phyloP scores from a whole-genome alignment of 2,888 invertebrate genomes.

The Neoscelio sp. region DNA sequence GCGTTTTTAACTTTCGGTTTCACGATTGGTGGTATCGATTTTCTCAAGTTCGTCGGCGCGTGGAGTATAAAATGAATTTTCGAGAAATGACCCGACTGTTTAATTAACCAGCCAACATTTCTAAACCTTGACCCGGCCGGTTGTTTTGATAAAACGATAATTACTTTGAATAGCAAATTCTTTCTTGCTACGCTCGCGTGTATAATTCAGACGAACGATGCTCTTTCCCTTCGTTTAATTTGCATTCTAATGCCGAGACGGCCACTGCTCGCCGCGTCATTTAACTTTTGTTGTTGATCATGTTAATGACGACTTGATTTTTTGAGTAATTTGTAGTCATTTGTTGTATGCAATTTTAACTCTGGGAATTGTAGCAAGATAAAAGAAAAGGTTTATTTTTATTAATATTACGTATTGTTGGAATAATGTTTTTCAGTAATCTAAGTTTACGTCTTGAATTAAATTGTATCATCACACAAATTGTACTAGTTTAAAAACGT shows the following conservation, averaged over 20 bases:
- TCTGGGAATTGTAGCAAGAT: too few relatives aligned
- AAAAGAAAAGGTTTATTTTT: neutral
- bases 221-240: constrained; percentile 14
- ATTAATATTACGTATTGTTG: too few relatives aligned
- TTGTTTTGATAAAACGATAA: constrained; percentile 26
- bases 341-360: neutral
- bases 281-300: neutral
- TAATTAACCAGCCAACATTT: constrained; percentile 12
- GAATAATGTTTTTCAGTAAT: too few relatives aligned
- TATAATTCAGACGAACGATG: constrained; percentile 7
- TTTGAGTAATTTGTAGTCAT: neutral
- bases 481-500: too few relatives aligned
- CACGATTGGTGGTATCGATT: neutral
- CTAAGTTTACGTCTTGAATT: too few relatives aligned
- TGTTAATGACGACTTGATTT: constrained; percentile 9
- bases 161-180: constrained; percentile 14
- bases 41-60: neutral
- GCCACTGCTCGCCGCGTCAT: neutral
- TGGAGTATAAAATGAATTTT: constrained; percentile 1
- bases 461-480: too few relatives aligned
- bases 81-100: neutral
- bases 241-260: constrained; percentile 12
- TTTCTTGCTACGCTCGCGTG: constrained; percentile 10
- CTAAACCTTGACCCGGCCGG: constrained; percentile 9
- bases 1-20: constrained; percentile 7